Base-by-base conservation (phyloP, 2,888 invertebrate genomes). In the Drosophila kokeensis region DNA sequence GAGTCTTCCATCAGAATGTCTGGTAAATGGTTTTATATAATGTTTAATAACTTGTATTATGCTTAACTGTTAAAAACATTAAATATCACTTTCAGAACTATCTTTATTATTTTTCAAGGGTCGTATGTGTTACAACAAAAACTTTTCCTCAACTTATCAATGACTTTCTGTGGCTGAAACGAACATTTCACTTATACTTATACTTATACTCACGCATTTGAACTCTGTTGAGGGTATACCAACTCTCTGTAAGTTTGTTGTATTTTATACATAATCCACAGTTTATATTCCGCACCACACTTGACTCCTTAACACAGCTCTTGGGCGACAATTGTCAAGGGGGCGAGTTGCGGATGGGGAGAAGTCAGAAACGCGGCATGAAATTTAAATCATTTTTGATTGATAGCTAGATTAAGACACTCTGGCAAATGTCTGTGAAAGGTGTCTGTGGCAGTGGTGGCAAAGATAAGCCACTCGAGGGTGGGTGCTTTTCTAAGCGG, bases 371-470 rank as follows among this genome's bases (percentile, higher is more conserved):
- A 80, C 79, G 81, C 80, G 79, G 82, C 80, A 83, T 83, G 83
- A 86, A 91, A 90, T 90, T 91, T 82, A 90, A 91, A 91, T 91
- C 85, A 91, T 85, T 91, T 90, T 90, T 90, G 91, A 91, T 91
- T 90, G 91, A 91, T 91, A 88, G 90, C 81, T 62, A 83, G 91
- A 91, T 91, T 90, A 91, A 24, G 40, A 67, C 65, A 24, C 73
- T 36, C 52, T 64, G 64, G 63, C 30, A 6, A 38, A 21, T 29
- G 29, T 18, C 48, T 48, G 29, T 15, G 55, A 38, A 52, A 42
- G 52, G 32, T 42, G 64, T 53, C 53, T 24, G 38, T 30, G 57
- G 50, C 61, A 69, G 64, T 49, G 66, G 63, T 75, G 75, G 72
- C 68, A 68, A 49, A 74, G 71, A 80, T 75, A 76, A 76, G 38